These are phyloP conservation scores for Brachypteracias leptosomus DNA, from an alignment of 2,113 vertebrate species.

Conservation along the genomic window DNA sequence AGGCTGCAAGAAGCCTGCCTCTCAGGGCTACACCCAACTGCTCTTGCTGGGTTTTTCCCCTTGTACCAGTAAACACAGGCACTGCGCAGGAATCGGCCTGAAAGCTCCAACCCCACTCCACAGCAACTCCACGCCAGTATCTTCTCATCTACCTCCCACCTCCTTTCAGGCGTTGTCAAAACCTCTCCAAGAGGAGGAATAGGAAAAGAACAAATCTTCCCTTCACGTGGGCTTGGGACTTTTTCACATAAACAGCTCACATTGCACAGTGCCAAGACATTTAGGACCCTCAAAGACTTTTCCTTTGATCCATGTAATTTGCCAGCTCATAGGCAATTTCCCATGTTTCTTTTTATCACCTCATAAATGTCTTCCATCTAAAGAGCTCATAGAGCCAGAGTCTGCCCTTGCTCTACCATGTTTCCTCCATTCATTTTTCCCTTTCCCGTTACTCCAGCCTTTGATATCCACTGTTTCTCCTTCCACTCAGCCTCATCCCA, in stretches of 20 bases:
- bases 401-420: neutral
- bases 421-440: neutral
- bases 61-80: rapidly evolving
- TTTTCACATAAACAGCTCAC: rapidly evolving
- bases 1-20: neutral
- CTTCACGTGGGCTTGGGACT: neutral
- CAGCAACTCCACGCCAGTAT: neutral
- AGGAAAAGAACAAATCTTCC: neutral
- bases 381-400: neutral
- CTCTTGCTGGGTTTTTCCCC: neutral
- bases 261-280: neutral
- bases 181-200: neutral
- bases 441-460: neutral
- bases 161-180: neutral
- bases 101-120: neutral
- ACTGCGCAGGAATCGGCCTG: neutral
- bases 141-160: neutral
- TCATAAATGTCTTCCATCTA: neutral
- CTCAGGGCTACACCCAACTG: neutral
- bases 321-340: neutral
- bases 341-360: neutral
- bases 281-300: neutral
- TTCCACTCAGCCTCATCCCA: neutral
- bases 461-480: neutral
- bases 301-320: neutral